A percentile compares a stretch with the other conserved stretches of the same genome.
These are phyloP conservation scores for Pomacea canaliculata DNA, from an alignment of 2,888 invertebrate genomes.

Conservation along the genomic window DNA sequence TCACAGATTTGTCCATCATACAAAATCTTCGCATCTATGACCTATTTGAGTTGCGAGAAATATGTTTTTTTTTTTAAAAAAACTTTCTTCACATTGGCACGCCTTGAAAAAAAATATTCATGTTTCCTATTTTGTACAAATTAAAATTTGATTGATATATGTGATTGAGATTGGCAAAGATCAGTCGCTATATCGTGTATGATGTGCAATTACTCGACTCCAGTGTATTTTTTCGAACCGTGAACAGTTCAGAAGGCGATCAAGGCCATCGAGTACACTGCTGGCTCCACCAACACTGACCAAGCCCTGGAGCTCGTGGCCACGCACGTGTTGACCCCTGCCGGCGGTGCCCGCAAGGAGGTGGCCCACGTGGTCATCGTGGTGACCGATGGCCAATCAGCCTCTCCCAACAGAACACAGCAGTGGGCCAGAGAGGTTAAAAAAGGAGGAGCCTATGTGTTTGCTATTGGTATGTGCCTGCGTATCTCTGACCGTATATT, in stretches of 20 bases:
- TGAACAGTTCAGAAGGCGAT: constrained; percentile 2
- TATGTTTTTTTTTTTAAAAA: too few species aligned
- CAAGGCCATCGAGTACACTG: constrained; percentile 41
- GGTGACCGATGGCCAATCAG: constrained; percentile 57
- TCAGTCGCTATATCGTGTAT: too few species aligned
- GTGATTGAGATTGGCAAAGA: too few species aligned
- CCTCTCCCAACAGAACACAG: constrained; percentile 42
- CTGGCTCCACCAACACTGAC: constrained; percentile 45
- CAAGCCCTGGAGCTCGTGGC: constrained; percentile 48
- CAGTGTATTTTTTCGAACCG: not conserved
- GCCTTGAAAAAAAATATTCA: too few species aligned
- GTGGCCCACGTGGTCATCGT: constrained; percentile 55
- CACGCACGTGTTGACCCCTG: constrained; percentile 41
- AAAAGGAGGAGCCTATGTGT: constrained; percentile 20
- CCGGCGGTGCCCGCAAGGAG: constrained; percentile 42
- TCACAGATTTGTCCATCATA: too few species aligned
- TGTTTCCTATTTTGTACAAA: too few species aligned
- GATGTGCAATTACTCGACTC: too few species aligned
- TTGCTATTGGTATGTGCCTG: constrained; percentile 23
- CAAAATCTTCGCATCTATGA: too few species aligned
- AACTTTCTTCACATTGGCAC: too few species aligned
- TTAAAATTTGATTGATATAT: too few species aligned
- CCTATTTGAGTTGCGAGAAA: too few species aligned
- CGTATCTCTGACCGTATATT: not conserved
- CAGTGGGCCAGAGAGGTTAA: constrained; percentile 39